phyloP scores from a whole-genome alignment of 2,113 vertebrate species.

The Chaenogobius annularis region DNA sequence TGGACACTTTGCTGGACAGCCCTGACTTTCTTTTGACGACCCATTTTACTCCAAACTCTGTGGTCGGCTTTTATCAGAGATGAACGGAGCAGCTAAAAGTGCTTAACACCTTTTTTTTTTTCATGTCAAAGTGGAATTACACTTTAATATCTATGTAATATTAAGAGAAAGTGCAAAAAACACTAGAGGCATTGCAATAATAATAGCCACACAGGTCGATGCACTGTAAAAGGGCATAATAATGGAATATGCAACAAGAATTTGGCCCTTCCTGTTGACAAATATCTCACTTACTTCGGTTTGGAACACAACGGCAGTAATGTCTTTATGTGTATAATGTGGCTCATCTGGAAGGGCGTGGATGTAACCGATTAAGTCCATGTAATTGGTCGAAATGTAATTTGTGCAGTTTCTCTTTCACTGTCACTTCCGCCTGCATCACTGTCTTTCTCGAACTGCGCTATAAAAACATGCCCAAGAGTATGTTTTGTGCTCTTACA shows the following conservation, averaged over 20 bases:
- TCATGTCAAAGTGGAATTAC: neutral
- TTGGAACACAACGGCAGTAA: too few relatives aligned
- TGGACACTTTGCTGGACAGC: conserved; percentile 7
- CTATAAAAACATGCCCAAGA: neutral
- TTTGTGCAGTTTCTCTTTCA: neutral
- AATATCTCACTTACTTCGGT: too few relatives aligned
- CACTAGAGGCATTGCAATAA: too few relatives aligned
- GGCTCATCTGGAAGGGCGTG: too few relatives aligned
- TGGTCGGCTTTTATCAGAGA: neutral
- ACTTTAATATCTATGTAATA: neutral
- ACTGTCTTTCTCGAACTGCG: neutral
- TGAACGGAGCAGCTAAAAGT: neutral
- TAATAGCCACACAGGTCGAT: too few relatives aligned
- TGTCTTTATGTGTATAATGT: too few relatives aligned
- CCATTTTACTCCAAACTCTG: neutral
- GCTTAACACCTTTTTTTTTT: neutral
- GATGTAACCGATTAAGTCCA: too few relatives aligned
- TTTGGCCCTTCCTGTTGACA: too few relatives aligned
- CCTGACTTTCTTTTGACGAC: neutral
- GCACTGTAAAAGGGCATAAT: too few relatives aligned
- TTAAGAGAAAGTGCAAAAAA: neutral
- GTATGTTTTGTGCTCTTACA: neutral
- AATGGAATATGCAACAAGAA: too few relatives aligned
- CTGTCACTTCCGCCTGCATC: neutral
- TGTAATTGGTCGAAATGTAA: neutral